Evolutionary conservation across 2,888 invertebrate species (phyloP).

Genomic region (Temnothorax unifasciatus): DNA sequence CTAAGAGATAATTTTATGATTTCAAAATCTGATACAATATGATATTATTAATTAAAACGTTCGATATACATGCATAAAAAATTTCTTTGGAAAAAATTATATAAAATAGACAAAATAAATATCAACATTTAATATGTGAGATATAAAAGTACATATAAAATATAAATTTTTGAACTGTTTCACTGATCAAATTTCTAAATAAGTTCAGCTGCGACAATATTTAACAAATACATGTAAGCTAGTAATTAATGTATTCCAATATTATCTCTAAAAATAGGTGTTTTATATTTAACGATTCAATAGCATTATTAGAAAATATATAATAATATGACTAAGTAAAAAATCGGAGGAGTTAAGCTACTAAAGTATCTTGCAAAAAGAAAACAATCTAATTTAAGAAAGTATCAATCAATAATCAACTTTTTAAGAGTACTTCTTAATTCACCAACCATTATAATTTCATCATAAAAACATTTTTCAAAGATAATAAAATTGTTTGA

Average conservation of each 20-base stretch:
- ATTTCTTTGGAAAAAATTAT: neutral
- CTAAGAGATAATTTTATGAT: neutral
- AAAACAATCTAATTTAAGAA: neutral
- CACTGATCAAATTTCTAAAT: neutral
- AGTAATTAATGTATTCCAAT: neutral
- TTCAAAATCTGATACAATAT: neutral
- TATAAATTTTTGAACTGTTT: neutral
- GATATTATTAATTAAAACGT: neutral
- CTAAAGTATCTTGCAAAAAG: neutral
- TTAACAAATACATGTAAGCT: neutral
- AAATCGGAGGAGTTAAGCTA: neutral
- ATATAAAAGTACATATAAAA: neutral
- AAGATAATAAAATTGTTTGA: neutral
- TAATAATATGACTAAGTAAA: neutral
- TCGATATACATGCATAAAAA: no score
- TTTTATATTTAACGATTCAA: neutral
- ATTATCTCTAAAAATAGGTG: neutral
- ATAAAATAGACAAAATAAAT: neutral
- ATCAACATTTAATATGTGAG: conserved; percentile 10
- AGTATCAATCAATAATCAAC: conserved; percentile 1
- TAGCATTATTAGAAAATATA: neutral
- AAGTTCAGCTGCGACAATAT: neutral
- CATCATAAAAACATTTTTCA: neutral
- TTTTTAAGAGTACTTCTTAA: conserved; percentile 2
- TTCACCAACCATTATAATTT: neutral